Evolutionary conservation across 2,888 invertebrate species (phyloP).

Genomic region (Andrena minutula): DNA sequence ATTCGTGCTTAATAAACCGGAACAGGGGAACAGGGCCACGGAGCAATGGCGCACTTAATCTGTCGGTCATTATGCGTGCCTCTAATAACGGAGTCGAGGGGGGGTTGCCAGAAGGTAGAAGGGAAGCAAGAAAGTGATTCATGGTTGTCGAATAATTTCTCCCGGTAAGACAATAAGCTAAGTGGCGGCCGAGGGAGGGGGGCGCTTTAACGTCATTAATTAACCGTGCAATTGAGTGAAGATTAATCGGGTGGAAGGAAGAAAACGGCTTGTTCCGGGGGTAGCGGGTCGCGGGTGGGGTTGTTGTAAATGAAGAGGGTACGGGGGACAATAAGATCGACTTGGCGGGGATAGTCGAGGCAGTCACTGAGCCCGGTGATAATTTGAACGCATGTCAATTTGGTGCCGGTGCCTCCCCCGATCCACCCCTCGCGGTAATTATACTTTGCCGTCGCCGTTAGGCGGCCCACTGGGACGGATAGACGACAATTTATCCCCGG

Average conservation of each 20-base stretch:
- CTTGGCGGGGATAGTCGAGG: conserved; percentile 57
- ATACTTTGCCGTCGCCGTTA: conserved; percentile 66
- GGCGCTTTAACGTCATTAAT: conserved; percentile 75
- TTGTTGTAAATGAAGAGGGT: conserved; percentile 60
- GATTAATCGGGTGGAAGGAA: conserved; percentile 74
- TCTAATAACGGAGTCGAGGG: conserved; percentile 59
- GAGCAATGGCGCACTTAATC: conserved; percentile 66
- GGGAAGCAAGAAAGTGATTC: conserved; percentile 67
- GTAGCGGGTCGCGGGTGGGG: conserved; percentile 12
- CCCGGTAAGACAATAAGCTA: conserved; percentile 76
- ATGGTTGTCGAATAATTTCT: conserved; percentile 72
- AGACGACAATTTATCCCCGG: conserved; percentile 62
- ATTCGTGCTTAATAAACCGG: conserved; percentile 52
- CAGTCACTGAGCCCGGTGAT: conserved; percentile 55
- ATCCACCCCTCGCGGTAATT: conserved; percentile 55
- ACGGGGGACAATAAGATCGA: conserved; percentile 68
- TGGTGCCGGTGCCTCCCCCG: conserved; percentile 46
- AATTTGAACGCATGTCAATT: conserved; percentile 74
- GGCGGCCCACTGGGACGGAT: conserved; percentile 37
- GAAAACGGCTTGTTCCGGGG: conserved; percentile 41
- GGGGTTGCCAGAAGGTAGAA: conserved; percentile 14
- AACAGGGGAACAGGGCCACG: conserved; percentile 1
- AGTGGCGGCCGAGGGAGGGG: conserved; percentile 65
- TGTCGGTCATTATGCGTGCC: conserved; percentile 64
- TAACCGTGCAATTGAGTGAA: conserved; percentile 78